A percentile compares a stretch with the other conserved stretches of the same genome.
phyloP scores from a whole-genome alignment of 2,888 invertebrate species.

The Hypolimnas misippus region DNA sequence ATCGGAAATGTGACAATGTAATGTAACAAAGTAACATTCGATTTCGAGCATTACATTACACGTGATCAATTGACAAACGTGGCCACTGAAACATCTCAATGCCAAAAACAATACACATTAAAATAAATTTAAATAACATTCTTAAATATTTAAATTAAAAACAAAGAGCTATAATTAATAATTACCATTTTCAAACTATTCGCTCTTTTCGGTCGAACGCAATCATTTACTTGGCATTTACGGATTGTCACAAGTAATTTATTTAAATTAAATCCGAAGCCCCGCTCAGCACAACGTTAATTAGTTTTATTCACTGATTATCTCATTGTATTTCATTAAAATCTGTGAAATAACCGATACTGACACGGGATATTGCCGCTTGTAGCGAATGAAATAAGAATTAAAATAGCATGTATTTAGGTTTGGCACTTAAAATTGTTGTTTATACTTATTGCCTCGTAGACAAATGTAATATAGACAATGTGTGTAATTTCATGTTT shows the following conservation, averaged over 20 bases:
- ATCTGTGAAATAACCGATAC: conserved; percentile 1
- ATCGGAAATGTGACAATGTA: too few species aligned
- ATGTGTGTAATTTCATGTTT: too few species aligned
- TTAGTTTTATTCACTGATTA: conserved; percentile 24
- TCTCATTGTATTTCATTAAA: conserved; percentile 19
- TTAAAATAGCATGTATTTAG: neutral
- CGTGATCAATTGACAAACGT: too few species aligned
- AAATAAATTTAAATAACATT: neutral
- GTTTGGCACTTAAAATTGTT: neutral
- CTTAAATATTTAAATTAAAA: neutral
- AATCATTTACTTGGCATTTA: conserved; percentile 24
- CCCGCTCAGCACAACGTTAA: conserved; percentile 23
- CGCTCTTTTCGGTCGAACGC: conserved; percentile 2
- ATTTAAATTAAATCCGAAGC: conserved; percentile 23
- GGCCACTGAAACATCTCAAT: too few species aligned
- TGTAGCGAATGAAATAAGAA: neutral
- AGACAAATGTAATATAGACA: neutral
- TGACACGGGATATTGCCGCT: neutral
- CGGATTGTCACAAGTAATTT: conserved; percentile 21
- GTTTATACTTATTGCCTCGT: neutral
- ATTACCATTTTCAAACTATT: conserved; percentile 15
- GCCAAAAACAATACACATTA: neutral
- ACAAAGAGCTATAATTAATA: neutral
- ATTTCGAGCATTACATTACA: too few species aligned
- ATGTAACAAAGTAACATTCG: too few species aligned